Evolutionary conservation across 30 jellyfish, hydroid and myxozoan species (phyloP).

Genomic region (Mastigias papua): DNA sequence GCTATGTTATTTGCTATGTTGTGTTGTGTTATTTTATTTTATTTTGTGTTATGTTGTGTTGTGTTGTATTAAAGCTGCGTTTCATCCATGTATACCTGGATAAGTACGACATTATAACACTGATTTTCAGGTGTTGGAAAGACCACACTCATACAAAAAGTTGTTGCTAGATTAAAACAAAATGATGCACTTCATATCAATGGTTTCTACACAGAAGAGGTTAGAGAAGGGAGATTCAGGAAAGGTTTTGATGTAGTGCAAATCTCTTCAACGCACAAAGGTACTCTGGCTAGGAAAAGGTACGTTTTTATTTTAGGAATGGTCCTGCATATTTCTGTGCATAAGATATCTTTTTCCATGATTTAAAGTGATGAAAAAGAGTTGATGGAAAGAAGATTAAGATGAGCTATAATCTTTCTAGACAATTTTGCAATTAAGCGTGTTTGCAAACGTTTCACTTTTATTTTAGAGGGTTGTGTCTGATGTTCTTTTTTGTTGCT

Average conservation of each 20-base stretch:
- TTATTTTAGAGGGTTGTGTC: no score
- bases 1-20: no score
- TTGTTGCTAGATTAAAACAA: constrained; percentile 47
- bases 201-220: constrained; percentile 86
- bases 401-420: no score
- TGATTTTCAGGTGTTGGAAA: constrained; percentile 82
- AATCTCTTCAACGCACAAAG: constrained; percentile 27
- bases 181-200: not conserved
- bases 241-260: constrained; percentile 87
- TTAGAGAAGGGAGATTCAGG: constrained; percentile 61
- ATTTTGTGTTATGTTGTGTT: not conserved
- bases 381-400: no score
- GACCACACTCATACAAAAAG: constrained; percentile 71
- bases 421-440: no score
- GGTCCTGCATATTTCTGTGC: not conserved
- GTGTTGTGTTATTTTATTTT: no score
- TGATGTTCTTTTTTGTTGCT: no score
- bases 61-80: not conserved
- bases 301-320: not conserved
- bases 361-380: no score
- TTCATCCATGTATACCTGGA: not conserved
- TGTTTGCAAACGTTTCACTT: no score
- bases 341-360: no score
- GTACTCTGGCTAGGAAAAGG: constrained; percentile 84
- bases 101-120: no score